These are phyloP conservation scores for Festucalex cinctus DNA, from an alignment of 2,113 vertebrate genomes.

Conservation along the genomic window DNA sequence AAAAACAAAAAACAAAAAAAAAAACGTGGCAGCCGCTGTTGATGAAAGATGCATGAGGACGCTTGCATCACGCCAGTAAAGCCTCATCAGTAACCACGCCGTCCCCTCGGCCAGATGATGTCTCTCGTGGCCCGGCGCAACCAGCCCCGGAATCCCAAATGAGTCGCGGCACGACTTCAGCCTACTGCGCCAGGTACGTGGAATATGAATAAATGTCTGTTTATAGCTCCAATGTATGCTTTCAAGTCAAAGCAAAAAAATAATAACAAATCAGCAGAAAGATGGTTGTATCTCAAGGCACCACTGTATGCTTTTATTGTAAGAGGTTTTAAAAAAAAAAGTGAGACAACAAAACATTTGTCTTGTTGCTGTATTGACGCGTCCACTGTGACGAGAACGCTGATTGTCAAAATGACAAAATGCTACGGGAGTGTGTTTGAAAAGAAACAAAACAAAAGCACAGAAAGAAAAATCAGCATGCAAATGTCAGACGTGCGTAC, in stretches of 20 bases:
- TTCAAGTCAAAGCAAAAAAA: too few relatives aligned
- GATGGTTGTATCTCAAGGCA: too few relatives aligned
- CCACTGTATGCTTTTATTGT: too few relatives aligned
- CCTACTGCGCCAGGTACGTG: neutral
- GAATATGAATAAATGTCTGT: too few relatives aligned
- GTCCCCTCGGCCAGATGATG: constrained; percentile 28
- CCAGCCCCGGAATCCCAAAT: constrained; percentile 59
- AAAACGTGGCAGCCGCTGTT: constrained; percentile 5
- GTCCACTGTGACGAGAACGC: too few relatives aligned
- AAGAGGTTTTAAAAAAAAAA: neutral
- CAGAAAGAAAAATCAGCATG: constrained; percentile 23
- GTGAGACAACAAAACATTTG: neutral
- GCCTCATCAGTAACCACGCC: constrained; percentile 52
- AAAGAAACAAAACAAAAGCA: neutral
- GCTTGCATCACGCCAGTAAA: constrained; percentile 37
- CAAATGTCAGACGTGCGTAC: constrained; percentile 13
- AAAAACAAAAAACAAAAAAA: too few relatives aligned
- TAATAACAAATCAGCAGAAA: too few relatives aligned
- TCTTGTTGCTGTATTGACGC: too few relatives aligned
- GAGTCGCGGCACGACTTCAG: neutral
- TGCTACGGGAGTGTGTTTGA: neutral
- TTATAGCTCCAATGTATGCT: too few relatives aligned
- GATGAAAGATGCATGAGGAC: constrained; percentile 61
- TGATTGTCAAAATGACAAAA: too few relatives aligned
- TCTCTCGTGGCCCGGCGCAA: constrained; percentile 32